Evolutionary conservation across 2,797 vertebrate genomes (phyloP).

Genomic region (Gymnocypris eckloni): DNA sequence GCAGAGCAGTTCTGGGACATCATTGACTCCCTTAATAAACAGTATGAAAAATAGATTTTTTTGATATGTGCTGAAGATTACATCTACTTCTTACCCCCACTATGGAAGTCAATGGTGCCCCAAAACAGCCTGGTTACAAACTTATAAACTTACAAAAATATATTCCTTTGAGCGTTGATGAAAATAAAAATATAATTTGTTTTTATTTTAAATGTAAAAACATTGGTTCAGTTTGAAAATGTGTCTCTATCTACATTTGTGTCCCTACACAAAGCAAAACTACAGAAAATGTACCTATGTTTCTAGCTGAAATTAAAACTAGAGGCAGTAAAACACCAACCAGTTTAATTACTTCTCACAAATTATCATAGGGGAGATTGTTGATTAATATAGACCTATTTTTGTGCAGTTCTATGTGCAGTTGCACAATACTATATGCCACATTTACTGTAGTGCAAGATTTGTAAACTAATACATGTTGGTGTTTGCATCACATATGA

Average conservation of each 20-base stretch:
- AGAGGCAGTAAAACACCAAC: neutral
- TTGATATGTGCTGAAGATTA: no score
- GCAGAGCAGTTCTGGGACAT: no score
- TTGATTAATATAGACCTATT: neutral
- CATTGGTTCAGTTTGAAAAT: neutral
- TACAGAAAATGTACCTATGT: neutral
- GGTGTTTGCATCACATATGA: neutral
- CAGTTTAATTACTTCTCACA: neutral
- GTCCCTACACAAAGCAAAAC: neutral
- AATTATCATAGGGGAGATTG: neutral
- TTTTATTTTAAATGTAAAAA: neutral
- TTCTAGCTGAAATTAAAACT: neutral
- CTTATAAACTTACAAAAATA: no score
- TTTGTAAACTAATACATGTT: neutral
- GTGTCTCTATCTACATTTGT: neutral
- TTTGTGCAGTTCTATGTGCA: neutral
- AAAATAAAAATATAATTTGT: no score
- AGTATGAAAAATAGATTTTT: no score
- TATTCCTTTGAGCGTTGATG: neutral
- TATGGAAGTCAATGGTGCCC: no score
- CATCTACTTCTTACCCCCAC: no score
- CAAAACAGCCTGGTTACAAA: no score
- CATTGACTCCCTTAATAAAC: no score
- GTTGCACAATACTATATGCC: neutral
- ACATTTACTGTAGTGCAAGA: neutral